Conservation (phyloP, 2,797 vertebrate species). For the Anomalospiza imberbis region DNA sequence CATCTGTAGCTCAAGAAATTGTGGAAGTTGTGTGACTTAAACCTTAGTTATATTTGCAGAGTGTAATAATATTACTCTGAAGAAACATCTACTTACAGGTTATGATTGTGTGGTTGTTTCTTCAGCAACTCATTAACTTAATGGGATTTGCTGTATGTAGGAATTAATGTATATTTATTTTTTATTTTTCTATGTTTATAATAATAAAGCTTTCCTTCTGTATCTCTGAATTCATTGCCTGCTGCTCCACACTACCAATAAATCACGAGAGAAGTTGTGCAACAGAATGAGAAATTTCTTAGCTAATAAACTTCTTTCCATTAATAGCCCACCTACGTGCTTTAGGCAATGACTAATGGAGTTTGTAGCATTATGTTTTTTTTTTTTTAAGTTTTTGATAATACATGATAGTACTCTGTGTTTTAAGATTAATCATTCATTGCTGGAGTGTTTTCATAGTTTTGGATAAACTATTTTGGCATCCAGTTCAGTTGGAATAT, state of each 20-base stretch:
- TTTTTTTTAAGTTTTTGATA: neutral
- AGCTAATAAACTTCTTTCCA: neutral
- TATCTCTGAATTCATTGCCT: neutral
- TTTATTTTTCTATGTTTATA: neutral
- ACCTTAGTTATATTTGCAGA: neutral
- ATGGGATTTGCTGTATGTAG: neutral
- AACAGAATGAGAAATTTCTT: slow-evolving; percentile 12
- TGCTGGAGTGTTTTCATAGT: neutral
- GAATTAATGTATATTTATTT: neutral
- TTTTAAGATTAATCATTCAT: neutral
- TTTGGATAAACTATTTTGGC: neutral
- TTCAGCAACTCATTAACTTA: neutral
- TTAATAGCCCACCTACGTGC: neutral
- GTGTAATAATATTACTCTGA: neutral
- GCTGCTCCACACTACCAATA: neutral
- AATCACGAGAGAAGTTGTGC: neutral
- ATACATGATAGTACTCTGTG: neutral
- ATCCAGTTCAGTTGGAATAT: neutral
- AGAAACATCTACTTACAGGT: neutral
- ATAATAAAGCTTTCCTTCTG: neutral
- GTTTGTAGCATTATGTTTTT: neutral
- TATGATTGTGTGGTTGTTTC: neutral
- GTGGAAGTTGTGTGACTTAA: neutral
- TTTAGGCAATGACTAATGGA: neutral
- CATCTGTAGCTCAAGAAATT: neutral